Conservation (phyloP, 23 tunicate genomes). For the Styela clava region DNA sequence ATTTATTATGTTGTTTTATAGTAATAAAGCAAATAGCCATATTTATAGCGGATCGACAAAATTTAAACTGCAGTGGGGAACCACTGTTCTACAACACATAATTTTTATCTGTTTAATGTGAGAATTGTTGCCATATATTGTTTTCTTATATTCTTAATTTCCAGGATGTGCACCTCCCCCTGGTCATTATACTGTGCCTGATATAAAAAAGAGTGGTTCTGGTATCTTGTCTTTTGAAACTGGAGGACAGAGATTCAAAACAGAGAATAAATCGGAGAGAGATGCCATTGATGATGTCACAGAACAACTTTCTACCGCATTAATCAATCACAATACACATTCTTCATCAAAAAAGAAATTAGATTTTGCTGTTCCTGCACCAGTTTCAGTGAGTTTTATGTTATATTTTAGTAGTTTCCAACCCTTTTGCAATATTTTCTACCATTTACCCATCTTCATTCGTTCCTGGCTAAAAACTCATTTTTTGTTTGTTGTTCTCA, state of each 20-base stretch:
- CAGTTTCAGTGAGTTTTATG: background rate
- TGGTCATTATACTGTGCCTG: conserved; percentile 56
- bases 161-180: conserved; percentile 67
- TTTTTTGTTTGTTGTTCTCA: too few species aligned
- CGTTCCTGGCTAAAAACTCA: background rate
- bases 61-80: too few species aligned
- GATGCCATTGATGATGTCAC: conserved; percentile 14
- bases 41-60: too few species aligned
- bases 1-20: too few species aligned
- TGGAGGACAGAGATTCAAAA: conserved; percentile 59
- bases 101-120: too few species aligned
- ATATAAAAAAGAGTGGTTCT: background rate
- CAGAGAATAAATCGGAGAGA: background rate
- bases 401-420: background rate
- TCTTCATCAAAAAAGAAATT: conserved; percentile 36
- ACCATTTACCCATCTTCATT: background rate
- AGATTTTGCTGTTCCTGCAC: conserved; percentile 24
- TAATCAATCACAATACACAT: too few species aligned
- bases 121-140: too few species aligned
- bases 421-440: background rate
- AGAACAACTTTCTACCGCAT: conserved; percentile 30
- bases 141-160: too few species aligned
- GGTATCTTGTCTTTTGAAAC: conserved; percentile 63
- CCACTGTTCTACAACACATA: too few species aligned
- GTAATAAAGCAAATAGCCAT: too few species aligned